Evolutionary conservation across 2,797 vertebrate species (phyloP).

Genomic region (Poecilia picta): DNA sequence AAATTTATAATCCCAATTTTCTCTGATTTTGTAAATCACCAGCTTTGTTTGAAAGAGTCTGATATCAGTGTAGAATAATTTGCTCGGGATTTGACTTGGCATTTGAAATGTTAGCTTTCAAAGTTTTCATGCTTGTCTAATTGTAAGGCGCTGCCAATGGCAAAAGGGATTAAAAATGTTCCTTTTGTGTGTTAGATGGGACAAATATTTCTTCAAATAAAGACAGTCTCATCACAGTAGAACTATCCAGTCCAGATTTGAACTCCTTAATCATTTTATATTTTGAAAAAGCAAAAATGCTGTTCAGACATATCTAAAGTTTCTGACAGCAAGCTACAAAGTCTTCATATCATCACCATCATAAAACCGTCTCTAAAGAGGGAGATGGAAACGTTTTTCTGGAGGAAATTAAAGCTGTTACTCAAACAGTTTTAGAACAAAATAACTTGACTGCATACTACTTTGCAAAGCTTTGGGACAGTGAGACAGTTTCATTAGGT

Average conservation of each 20-base stretch:
- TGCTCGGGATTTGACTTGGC: background rate
- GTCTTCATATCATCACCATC: background rate
- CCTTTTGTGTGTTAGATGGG: background rate
- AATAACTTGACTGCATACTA: background rate
- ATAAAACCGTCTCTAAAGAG: too few species aligned
- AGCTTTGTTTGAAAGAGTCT: background rate
- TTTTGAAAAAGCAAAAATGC: background rate
- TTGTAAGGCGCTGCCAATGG: background rate
- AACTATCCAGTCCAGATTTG: background rate
- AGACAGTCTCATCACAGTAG: background rate
- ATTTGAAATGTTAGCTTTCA: background rate
- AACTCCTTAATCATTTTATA: background rate
- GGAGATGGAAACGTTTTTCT: constrained; percentile 7
- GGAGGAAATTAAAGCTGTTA: constrained; percentile 10
- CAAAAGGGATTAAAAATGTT: background rate
- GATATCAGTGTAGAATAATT: background rate
- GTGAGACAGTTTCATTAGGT: background rate
- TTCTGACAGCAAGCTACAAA: background rate
- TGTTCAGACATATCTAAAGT: background rate
- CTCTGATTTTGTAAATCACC: background rate
- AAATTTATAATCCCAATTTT: background rate
- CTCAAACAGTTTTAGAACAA: background rate
- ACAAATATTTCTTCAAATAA: background rate
- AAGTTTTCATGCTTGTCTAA: background rate
- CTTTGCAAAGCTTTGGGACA: background rate